These are phyloP conservation scores for Rhagoletis pomonella DNA, from an alignment of 1,140 invertebrate genomes.

Conservation along the genomic window DNA sequence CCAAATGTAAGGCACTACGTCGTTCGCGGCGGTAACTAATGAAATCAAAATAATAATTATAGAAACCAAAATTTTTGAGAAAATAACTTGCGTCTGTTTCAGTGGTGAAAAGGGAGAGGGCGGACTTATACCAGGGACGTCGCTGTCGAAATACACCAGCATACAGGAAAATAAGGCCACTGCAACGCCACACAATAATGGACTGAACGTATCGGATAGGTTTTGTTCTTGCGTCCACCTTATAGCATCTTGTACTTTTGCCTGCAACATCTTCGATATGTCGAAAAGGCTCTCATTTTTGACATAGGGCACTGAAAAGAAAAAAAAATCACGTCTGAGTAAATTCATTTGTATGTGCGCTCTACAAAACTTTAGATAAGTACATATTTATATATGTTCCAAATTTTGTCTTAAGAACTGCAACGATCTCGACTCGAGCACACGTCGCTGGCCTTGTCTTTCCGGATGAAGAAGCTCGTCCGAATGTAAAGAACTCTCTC, in stretches of 20 bases:
- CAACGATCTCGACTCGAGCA: too few relatives aligned
- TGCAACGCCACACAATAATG: constrained; percentile 65
- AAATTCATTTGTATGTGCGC: too few relatives aligned
- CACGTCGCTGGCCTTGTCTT: too few relatives aligned
- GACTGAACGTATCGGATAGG: constrained; percentile 24
- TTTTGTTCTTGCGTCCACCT: not conserved
- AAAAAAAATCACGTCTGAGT: too few relatives aligned
- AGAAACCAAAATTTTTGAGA: constrained; percentile 12
- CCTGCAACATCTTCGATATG: not conserved
- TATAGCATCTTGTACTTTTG: not conserved
- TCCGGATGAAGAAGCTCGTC: too few relatives aligned
- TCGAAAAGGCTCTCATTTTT: not conserved
- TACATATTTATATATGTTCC: too few relatives aligned
- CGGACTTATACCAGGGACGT: constrained; percentile 74
- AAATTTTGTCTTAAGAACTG: too few relatives aligned
- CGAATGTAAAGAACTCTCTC: too few relatives aligned
- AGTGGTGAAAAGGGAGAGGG: constrained; percentile 75
- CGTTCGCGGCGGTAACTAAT: constrained; percentile 53
- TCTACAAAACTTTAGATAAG: too few relatives aligned
- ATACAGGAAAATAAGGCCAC: constrained; percentile 73
- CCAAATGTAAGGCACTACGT: constrained; percentile 60
- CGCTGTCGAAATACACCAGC: constrained; percentile 76
- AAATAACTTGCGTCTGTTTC: constrained; percentile 62
- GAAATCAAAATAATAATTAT: constrained; percentile 34
- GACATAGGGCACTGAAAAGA: not conserved